Evolutionary conservation across 2,888 invertebrate genomes (phyloP).

Genomic region (Polydrusus pterygomalis): DNA sequence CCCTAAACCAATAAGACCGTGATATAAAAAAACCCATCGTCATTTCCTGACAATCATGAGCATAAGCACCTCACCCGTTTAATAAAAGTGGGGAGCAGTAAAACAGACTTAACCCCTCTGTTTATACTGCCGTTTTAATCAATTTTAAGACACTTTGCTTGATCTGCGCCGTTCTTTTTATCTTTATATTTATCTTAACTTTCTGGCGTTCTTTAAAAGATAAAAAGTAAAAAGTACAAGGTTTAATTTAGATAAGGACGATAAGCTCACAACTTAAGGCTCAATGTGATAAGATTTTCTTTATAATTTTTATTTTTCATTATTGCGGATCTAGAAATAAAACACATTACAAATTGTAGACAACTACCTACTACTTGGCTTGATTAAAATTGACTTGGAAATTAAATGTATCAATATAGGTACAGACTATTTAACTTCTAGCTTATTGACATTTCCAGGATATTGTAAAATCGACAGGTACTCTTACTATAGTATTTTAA

Average conservation of each 20-base stretch:
- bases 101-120: conserved; percentile 68
- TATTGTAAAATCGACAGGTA: too few species aligned
- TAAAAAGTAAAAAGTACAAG: conserved; percentile 26
- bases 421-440: too few species aligned
- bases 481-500: too few species aligned
- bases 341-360: too few species aligned
- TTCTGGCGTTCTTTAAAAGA: conserved; percentile 45
- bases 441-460: too few species aligned
- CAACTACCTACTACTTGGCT: too few species aligned
- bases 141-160: conserved; percentile 70
- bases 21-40: conserved; percentile 45
- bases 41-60: conserved; percentile 50
- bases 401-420: too few species aligned
- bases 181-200: conserved; percentile 71
- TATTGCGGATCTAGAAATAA: too few species aligned
- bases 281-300: neutral
- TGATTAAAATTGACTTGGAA: too few species aligned
- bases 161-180: conserved; percentile 68
- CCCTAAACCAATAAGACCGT: conserved; percentile 50
- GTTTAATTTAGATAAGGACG: conserved; percentile 17
- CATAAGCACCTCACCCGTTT: conserved; percentile 58
- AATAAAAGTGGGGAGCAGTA: conserved; percentile 63
- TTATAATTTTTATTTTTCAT: neutral
- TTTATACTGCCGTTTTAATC: conserved; percentile 71
- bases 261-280: neutral